A percentile compares a stretch with the other conserved stretches of the same genome.
phyloP scores from a whole-genome alignment of 2,113 vertebrate species.

The Morone saxatilis region DNA sequence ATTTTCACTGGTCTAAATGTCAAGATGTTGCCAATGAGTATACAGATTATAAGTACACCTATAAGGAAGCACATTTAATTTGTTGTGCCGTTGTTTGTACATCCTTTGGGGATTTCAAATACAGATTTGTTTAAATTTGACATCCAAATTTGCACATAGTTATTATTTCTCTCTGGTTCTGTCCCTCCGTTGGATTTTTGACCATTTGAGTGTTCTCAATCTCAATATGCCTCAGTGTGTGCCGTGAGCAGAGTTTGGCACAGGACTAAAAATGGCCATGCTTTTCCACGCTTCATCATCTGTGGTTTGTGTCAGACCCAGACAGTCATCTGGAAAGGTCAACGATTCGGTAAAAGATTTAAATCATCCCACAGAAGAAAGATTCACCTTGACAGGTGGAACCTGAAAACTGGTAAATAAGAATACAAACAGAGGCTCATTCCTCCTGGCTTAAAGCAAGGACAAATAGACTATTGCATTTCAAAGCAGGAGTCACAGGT shows the following conservation, averaged over 20 bases:
- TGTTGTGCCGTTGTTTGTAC: background rate
- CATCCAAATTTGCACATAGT: background rate
- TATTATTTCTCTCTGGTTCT: background rate
- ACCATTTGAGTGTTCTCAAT: slow-evolving; percentile 6
- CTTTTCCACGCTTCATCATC: slow-evolving; percentile 74
- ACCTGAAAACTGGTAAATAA: slow-evolving; percentile 77
- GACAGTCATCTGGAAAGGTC: slow-evolving; percentile 84
- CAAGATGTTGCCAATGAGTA: slow-evolving; percentile 9
- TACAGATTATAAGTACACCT: background rate
- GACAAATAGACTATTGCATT: slow-evolving; percentile 42
- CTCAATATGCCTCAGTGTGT: slow-evolving; percentile 6
- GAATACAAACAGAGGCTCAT: slow-evolving; percentile 62
- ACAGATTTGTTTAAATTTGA: background rate
- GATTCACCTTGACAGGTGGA: slow-evolving; percentile 83
- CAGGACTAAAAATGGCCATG: slow-evolving; percentile 73
- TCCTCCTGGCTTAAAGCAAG: slow-evolving; percentile 55
- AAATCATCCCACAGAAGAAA: slow-evolving; percentile 78
- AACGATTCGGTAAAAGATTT: slow-evolving; percentile 81
- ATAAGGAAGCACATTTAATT: background rate
- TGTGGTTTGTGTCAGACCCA: slow-evolving; percentile 78
- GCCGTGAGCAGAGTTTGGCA: slow-evolving; percentile 39
- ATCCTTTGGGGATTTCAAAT: background rate
- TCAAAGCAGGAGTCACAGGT: slow-evolving; percentile 44
- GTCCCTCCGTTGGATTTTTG: slow-evolving; percentile 11
- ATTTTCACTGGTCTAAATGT: slow-evolving; percentile 7